Evolutionary conservation across 2,888 invertebrate genomes (phyloP), one percentile per base, ranked within the genome.

Genomic region (Mesorhabditis belari): DNA sequence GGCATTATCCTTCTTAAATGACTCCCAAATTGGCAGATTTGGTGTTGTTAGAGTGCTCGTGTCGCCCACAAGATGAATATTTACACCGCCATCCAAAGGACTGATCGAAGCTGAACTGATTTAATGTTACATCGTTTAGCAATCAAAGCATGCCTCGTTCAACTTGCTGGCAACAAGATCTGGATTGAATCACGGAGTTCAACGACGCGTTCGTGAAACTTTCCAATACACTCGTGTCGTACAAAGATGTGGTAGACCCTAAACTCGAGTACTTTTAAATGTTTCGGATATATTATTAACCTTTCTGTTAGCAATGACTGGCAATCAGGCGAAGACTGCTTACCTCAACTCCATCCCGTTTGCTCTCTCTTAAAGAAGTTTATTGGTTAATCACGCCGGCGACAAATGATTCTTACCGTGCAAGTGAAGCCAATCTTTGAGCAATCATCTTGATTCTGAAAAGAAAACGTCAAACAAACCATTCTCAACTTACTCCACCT

Each of bases 401-500:
- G 87, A 87, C 44, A 44, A 68, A 90, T 87, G 26, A 90, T 64
- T n/a, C 69, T 68, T 25, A 70, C 60, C 44, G 68, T 21, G 90
- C 88, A 66, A 90, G 89, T 72, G 90, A 91, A 55, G 88, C 86
- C 83, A 92, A 86, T 81, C 91, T 89, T 65, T 88, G 87, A 0
- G 89, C 88, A 68, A 90, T 87, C 26, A 90, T 64, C 17, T 70
- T 68, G 25, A 70, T 59, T 49, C 70, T 21, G n/a, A n/a, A n/a
- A n/a, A n/a, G n/a, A n/a, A n/a, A n/a, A n/a, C 9, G 12, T 51
- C 1, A 51, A 51, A 51, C 12, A 19, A 51, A 21, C 12, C 21
- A 19, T 17, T 3, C 19, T 24, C 21, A 19, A 57, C 56, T 24
- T 23, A 19, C 35, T 50, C 49, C 23, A 65, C 65, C 26, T 25